Evolutionary conservation across 1,140 invertebrate genomes (phyloP).

Genomic region (Calliphora vicina): DNA sequence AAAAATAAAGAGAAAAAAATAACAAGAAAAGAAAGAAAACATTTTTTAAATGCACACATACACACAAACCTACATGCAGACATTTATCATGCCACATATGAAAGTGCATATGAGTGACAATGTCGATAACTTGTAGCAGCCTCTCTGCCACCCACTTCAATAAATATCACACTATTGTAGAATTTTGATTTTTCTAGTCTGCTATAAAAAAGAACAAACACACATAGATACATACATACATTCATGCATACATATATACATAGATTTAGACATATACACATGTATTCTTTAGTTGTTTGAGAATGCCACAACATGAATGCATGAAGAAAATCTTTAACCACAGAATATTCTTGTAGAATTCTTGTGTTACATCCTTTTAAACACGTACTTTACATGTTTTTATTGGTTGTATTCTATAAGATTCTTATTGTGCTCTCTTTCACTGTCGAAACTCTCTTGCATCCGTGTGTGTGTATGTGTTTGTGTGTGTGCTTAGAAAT

Average conservation of each 20-base stretch:
- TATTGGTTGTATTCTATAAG: not conserved
- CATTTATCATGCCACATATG: not conserved
- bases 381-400: slow-evolving; percentile 7
- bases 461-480: not conserved
- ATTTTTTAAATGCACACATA: not conserved
- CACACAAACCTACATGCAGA: not conserved
- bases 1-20: not conserved
- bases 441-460: not conserved
- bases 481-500: not conserved
- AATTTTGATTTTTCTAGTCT: slow-evolving; percentile 6
- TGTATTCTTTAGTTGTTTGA: not conserved
- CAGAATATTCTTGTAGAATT: slow-evolving; percentile 16
- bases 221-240: not conserved
- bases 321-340: slow-evolving; percentile 6
- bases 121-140: not conserved
- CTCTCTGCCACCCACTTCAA: not conserved
- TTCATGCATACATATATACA: too few species aligned
- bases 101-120: not conserved
- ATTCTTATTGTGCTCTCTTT: not conserved
- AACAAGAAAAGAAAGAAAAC: not conserved
- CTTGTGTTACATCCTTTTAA: slow-evolving; percentile 4
- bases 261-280: too few species aligned
- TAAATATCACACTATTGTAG: slow-evolving; percentile 10
- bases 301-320: not conserved
- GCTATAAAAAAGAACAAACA: not conserved